Evolutionary conservation across 2,113 vertebrate genomes (phyloP), one percentile per base, ranked within the genome.

Genomic region (Notarius lentiginosus): DNA sequence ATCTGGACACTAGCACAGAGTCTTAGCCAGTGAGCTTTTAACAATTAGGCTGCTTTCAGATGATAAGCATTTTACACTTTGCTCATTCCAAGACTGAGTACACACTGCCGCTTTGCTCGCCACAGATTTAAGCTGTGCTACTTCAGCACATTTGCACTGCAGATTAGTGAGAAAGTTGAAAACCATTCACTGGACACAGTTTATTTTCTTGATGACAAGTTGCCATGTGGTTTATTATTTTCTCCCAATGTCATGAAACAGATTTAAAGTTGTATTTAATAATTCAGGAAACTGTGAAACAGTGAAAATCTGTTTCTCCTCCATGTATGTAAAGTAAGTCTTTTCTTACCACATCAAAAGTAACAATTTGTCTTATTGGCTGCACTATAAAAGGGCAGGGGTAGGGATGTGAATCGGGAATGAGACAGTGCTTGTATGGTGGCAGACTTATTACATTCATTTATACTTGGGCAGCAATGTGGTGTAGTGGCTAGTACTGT

Each of bases 51-150:
- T 81, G 79, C 79, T 61, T 41, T 22, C 5, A 22, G 56, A 61
- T 81, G 79, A 81, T 81, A 81, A 81, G 79, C 56, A 81, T 61
- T 22, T 11, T 47, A 20, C 79, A 61, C 30, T 61, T 81, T 5
- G 0, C 27, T 81, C 20, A 55, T 24, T 7, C 2, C 56, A 81
- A 60, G 56, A 5, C 79, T 81, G 58, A 30, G 79, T 47, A 41
- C 79, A 81, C 10, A 22, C 34, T 24, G 56, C 30, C 34, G 47
- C 9, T 61, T 81, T 81, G 27, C 79, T 81, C 17, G 14, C 18
- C 34, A 24, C 27, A 12, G 79, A 30, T 81, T 81, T 81, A 81
- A 24, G 34, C 30, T 24, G 79, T 24, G 30, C 56, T 61, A 61
- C 56, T 41, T 81, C 56, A 47, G 79, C 56, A 81, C 79, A 47